Conservation (phyloP, 2,113 vertebrate species). For the Tonatia bakeri region DNA sequence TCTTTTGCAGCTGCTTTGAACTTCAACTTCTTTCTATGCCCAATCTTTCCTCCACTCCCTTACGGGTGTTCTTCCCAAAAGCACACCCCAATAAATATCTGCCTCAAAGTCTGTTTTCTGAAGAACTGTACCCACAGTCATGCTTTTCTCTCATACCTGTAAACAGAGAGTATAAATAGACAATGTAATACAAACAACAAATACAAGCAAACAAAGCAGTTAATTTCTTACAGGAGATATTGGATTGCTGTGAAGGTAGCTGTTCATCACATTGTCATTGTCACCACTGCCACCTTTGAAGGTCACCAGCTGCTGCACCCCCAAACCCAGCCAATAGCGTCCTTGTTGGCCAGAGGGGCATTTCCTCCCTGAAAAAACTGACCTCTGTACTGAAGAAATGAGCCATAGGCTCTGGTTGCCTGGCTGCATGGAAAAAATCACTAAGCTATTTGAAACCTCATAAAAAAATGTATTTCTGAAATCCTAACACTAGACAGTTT, state of each 20-base stretch:
- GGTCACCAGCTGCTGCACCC: background rate
- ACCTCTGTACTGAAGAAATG: background rate
- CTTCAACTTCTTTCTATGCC: background rate
- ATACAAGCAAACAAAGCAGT: background rate
- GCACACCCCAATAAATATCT: background rate
- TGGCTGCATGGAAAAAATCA: background rate
- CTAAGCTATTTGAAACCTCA: background rate
- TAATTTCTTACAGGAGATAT: background rate
- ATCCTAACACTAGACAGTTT: background rate
- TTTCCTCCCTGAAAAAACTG: background rate
- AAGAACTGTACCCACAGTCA: background rate
- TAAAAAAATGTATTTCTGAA: constrained; percentile 1
- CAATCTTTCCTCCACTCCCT: background rate
- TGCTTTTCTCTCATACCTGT: background rate
- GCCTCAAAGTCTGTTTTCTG: background rate
- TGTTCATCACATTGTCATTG: background rate
- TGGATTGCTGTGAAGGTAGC: background rate
- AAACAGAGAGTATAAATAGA: background rate
- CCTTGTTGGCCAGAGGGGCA: background rate
- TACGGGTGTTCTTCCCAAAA: background rate
- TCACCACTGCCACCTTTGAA: background rate
- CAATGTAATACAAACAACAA: background rate
- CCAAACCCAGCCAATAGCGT: background rate
- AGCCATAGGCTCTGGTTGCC: background rate
- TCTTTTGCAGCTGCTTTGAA: background rate